Conservation (phyloP, 2,888 invertebrate genomes). For the Charanyca ferruginea region DNA sequence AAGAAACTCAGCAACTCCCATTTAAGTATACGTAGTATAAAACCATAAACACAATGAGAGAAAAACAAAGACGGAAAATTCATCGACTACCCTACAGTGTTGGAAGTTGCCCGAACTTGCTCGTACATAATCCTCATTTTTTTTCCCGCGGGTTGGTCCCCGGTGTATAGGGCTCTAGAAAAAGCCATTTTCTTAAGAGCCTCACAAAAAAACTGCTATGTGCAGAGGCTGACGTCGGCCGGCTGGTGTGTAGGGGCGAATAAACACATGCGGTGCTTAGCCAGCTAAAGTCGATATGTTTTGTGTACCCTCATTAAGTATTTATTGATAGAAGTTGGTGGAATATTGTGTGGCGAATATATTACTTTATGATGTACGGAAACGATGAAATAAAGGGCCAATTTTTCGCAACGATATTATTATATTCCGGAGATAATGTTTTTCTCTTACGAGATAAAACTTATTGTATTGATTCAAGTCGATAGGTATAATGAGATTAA, state of each 20-base stretch:
- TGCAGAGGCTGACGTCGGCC: constrained; percentile 27
- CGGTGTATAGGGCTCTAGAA: constrained; percentile 61
- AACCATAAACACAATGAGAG: constrained; percentile 41
- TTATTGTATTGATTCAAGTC: not conserved
- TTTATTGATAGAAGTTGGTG: constrained; percentile 21
- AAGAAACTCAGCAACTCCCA: constrained; percentile 50
- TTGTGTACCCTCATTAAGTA: constrained; percentile 25
- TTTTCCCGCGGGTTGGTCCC: constrained; percentile 62
- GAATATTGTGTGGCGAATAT: constrained; percentile 4
- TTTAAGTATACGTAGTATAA: constrained; percentile 41
- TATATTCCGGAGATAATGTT: not conserved
- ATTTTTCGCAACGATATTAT: not conserved
- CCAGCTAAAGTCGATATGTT: constrained; percentile 27
- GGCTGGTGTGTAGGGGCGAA: constrained; percentile 26
- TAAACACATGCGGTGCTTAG: constrained; percentile 20
- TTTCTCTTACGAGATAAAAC: not conserved
- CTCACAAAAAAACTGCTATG: constrained; percentile 55
- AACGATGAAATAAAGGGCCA: constrained; percentile 11
- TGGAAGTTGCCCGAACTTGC: constrained; percentile 57
- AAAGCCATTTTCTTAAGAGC: constrained; percentile 67
- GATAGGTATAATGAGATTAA: not conserved
- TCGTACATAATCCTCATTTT: constrained; percentile 62
- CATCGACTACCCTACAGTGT: constrained; percentile 50
- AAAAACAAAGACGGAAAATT: constrained; percentile 58
- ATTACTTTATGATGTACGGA: constrained; percentile 12